phyloP scores from a whole-genome alignment of 2,888 invertebrate genomes.

The Athetis lepigone region DNA sequence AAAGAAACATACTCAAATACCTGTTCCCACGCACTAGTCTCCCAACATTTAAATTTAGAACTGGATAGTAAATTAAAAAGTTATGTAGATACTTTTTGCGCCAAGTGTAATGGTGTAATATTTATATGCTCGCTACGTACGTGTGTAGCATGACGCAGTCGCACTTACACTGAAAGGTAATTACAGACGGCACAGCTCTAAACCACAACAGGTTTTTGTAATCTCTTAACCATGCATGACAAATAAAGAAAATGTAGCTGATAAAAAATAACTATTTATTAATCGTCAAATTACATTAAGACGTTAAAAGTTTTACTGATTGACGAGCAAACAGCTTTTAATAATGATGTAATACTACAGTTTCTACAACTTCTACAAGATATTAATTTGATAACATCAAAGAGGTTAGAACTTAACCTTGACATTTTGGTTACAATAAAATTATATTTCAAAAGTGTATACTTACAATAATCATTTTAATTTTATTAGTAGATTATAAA shows the following conservation, averaged over 20 bases:
- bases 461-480: slow-evolving; percentile 40
- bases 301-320: too few relatives aligned
- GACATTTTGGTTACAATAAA: slow-evolving; percentile 16
- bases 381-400: slow-evolving; percentile 16
- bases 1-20: slow-evolving; percentile 28
- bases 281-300: slow-evolving; percentile 6
- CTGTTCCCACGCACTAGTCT: slow-evolving; percentile 15
- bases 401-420: slow-evolving; percentile 57
- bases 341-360: slow-evolving; percentile 24
- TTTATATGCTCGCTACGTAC: slow-evolving; percentile 16
- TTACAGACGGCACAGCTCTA: background rate
- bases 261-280: slow-evolving; percentile 17
- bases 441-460: background rate
- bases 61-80: background rate
- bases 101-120: slow-evolving; percentile 17
- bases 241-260: slow-evolving; percentile 1
- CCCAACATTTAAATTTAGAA: slow-evolving; percentile 34
- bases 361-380: slow-evolving; percentile 2
- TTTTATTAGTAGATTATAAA: background rate
- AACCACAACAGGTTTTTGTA: slow-evolving; percentile 36
- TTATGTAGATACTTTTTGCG: slow-evolving; percentile 7
- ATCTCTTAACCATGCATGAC: slow-evolving; percentile 37
- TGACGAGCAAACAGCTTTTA: slow-evolving; percentile 3
- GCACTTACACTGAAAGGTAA: slow-evolving; percentile 41
- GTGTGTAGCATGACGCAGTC: slow-evolving; percentile 36